Evolutionary conservation across 2,797 vertebrate genomes (phyloP), one percentile per base, ranked within the genome.

Genomic region (Notolabrus celidotus): DNA sequence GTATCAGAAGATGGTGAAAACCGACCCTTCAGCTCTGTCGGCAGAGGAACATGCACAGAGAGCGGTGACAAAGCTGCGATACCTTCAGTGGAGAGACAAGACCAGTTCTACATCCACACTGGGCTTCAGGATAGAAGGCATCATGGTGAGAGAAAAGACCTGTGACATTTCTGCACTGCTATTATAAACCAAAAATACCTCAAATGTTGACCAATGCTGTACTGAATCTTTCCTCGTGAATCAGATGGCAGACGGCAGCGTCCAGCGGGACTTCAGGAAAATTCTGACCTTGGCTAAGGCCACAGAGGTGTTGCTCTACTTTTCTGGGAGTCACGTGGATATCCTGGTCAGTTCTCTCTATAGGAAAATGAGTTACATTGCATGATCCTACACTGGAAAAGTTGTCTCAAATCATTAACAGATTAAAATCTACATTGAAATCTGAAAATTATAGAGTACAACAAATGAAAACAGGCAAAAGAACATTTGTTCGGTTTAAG

Each of bases 1-100:
- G 95, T 97, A 96, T 70, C 93, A 96, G 77, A 97, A 96, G 92
- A 97, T 97, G 94, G 41, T 96, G 68, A 95, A 94, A 54, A 81
- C 92, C 61, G 96, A 97, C 62, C 94, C 95, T 0, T 68, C 75
- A 0, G 94, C 95, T 38, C 95, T 89, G 2, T 93, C 95, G 2
- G 75, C 81, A 0, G 94, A 96, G 75, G 96, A 97, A 77, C 95
- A 95, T 0, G 56, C 74, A 5, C 92, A 93, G 83, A 88, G 74
- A 10, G 95, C 91, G 0, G 90, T 97, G 71, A 96, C 95, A 34
- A 97, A 97, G 77, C 93, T 93, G 25, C 95, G 95, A 20, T 97
- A 97, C 89, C 94, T 97, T 88, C 94, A 96, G 81, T 97, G 96
- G 96, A 94, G 94, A 49, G 96, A 97, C 56, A 87, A 84, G 0